These are phyloP conservation scores for Drosophila pseudoananassae DNA, from an alignment of 1,140 invertebrate genomes.

Conservation along the genomic window DNA sequence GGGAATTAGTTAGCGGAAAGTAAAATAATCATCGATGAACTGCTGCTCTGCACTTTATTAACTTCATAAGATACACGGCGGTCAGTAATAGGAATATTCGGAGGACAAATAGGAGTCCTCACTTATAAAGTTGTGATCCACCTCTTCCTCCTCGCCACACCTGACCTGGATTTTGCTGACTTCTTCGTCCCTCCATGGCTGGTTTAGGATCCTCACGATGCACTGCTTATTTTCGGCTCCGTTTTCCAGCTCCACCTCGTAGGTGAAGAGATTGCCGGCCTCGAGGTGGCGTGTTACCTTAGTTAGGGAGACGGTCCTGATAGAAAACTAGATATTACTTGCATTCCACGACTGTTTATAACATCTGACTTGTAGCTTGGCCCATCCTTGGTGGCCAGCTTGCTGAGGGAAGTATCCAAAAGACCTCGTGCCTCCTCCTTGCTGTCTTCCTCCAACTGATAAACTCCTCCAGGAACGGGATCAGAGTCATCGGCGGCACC, in stretches of 20 bases:
- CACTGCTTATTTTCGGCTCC: constrained; percentile 45
- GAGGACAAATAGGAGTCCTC: background rate
- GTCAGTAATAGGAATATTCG: background rate
- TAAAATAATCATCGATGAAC: too few relatives aligned
- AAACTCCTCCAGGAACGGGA: constrained; percentile 11
- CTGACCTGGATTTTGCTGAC: constrained; percentile 61
- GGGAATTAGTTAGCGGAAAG: too few relatives aligned
- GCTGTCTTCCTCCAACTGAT: constrained; percentile 11
- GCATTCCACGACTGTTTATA: background rate
- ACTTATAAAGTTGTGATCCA: background rate
- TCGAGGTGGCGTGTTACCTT: constrained; percentile 57
- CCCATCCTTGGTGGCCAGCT: constrained; percentile 36
- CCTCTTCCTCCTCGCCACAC: constrained; percentile 18
- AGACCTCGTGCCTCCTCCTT: constrained; percentile 15
- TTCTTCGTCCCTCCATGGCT: constrained; percentile 45
- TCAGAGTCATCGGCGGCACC: background rate
- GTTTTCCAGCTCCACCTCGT: constrained; percentile 57
- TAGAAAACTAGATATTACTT: background rate
- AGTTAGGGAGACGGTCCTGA: constrained; percentile 50
- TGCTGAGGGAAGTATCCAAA: constrained; percentile 24
- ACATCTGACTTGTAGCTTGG: constrained; percentile 45
- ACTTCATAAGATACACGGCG: too few relatives aligned
- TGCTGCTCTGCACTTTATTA: too few relatives aligned
- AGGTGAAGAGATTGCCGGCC: constrained; percentile 46
- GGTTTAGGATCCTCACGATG: constrained; percentile 54